A percentile compares a stretch with the other conserved stretches of the same genome.
These are phyloP conservation scores for Umimayanthus chanpuru DNA, from an alignment of 92 coral and sea anemone species.

Conservation along the genomic window DNA sequence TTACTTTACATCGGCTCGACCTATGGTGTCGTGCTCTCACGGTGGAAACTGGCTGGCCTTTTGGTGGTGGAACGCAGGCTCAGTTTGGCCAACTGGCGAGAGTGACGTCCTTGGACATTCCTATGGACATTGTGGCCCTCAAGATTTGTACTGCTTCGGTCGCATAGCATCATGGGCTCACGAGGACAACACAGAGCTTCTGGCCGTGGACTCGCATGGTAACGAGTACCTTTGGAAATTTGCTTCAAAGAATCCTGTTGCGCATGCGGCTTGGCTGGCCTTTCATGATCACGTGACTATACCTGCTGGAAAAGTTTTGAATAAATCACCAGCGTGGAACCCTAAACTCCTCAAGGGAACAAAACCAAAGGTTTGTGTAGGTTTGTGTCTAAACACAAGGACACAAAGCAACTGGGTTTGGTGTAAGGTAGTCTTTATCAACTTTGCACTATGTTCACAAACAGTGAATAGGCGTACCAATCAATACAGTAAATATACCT, in stretches of 20 bases:
- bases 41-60: conserved; percentile 84
- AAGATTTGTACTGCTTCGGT: conserved; percentile 69
- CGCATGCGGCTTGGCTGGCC: conserved; percentile 80
- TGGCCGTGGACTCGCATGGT: conserved; percentile 73
- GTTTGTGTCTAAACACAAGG: too few relatives aligned
- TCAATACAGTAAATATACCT: too few relatives aligned
- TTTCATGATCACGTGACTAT: conserved; percentile 74
- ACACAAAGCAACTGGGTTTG: too few relatives aligned
- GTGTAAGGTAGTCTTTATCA: too few relatives aligned
- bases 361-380: conserved; percentile 33
- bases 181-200: conserved; percentile 74
- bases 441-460: too few relatives aligned
- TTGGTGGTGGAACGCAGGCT: conserved; percentile 85
- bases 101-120: conserved; percentile 63
- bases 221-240: conserved; percentile 70
- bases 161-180: conserved; percentile 79
- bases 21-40: conserved; percentile 53
- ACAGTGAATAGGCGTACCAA: too few relatives aligned
- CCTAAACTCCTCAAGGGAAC: conserved; percentile 69
- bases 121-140: conserved; percentile 70
- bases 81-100: conserved; percentile 64
- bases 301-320: conserved; percentile 50
- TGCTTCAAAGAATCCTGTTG: conserved; percentile 63
- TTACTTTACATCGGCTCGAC: conserved; percentile 63
- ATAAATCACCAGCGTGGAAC: conserved; percentile 58